Evolutionary conservation across 2,113 vertebrate genomes (phyloP).

Genomic region (Galeopterus variegatus): DNA sequence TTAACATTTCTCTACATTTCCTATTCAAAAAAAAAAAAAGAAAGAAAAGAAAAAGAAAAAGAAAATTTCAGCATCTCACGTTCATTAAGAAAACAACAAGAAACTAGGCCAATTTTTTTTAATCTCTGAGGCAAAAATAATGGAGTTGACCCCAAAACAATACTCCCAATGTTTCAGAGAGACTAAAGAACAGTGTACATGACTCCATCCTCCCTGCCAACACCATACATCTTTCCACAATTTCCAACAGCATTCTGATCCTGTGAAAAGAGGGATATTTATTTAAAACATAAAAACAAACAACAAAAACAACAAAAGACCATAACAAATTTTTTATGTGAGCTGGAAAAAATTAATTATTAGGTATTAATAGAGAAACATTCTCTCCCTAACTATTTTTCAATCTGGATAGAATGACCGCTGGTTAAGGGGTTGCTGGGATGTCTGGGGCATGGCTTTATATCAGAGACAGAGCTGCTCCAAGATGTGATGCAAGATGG

Average conservation of each 20-base stretch:
- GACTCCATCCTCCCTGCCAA: not conserved
- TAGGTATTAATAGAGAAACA: not conserved
- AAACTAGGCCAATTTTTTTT: not conserved
- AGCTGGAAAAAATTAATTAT: not conserved
- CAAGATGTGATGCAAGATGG: not conserved
- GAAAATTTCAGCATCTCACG: not conserved
- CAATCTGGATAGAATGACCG: not conserved
- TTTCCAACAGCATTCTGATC: not conserved
- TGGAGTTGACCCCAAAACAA: not conserved
- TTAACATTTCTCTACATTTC: not conserved
- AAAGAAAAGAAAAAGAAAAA: not conserved
- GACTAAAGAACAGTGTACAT: not conserved
- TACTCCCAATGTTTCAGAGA: not conserved
- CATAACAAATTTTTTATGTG: not conserved
- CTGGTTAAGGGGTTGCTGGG: not conserved
- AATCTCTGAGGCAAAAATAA: constrained; percentile 31
- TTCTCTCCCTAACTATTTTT: not conserved
- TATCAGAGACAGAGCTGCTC: not conserved
- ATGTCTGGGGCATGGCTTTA: not conserved
- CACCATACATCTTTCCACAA: not conserved
- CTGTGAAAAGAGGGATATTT: not conserved
- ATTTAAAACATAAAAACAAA: not conserved
- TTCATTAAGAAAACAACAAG: not conserved
- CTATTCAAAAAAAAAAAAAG: not conserved
- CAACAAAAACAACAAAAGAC: not conserved